Base-by-base conservation (phyloP, 2,797 vertebrate species). In the Apogon talboti region DNA sequence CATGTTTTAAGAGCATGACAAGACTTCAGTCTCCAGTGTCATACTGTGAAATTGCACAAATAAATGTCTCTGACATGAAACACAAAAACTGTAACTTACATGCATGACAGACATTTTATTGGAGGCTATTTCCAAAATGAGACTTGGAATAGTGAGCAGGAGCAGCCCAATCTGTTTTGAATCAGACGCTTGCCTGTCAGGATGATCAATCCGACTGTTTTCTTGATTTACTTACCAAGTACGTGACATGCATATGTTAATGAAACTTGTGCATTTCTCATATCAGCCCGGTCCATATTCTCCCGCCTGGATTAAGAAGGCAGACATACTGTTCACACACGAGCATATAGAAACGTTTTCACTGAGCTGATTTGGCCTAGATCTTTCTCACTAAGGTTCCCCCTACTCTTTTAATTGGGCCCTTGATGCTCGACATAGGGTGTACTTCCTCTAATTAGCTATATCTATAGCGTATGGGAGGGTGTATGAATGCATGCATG, bases 401-500 rank as follows among this genome's bases (percentile, higher is more conserved):
- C 78, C 83, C 56, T 82, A 85, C 84, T 83, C 83, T 86, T 91
- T 87, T 91, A 91, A 92, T 89, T 89, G 84, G 89, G 87, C 84
- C 68, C 88, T 92, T 89, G 82, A 90, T 91, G 84, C 87, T 89
- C 81, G 77, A 89, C 89, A 91, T 89, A 88, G 90, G 89, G 89
- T 88, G 84, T 84, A 91, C 90, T 89, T 91, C 90, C 91, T 92
- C 91, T 92, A 90, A 92, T 91, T 91, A 92, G 87, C 90, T 85
- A 86, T 87, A 88, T 92, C 89, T 88, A 89, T 91, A 91, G 87
- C 74, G 84, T 83, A 88, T 79, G 88, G 86, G 87, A 84, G 89
- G 81, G 83, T 88, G 87, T 82, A 86, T 92, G 91, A 91, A 91
- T 90, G 91, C 90, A 88, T 90, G 91, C 90, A 92, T 91, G 91